Evolutionary conservation across 2,888 invertebrate genomes (phyloP).

Genomic region (Cryptus armator): DNA sequence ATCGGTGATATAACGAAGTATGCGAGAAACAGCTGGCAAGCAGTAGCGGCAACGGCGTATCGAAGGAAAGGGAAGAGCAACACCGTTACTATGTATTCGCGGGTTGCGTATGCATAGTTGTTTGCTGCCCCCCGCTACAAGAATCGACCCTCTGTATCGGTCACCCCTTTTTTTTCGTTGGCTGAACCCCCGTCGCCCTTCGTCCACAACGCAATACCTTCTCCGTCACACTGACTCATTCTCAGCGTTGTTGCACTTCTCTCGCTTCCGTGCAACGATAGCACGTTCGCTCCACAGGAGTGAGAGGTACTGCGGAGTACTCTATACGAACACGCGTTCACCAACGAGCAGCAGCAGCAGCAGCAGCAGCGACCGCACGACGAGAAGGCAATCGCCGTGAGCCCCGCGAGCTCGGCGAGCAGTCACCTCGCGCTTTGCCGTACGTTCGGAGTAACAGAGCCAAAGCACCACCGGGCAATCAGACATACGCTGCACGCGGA

Average conservation of each 20-base stretch:
- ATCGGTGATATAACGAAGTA: constrained; percentile 4
- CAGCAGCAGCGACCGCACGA: constrained; percentile 32
- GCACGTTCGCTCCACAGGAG: constrained; percentile 48
- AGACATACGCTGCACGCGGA: constrained; percentile 1
- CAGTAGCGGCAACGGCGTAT: constrained; percentile 58
- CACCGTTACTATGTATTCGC: constrained; percentile 74
- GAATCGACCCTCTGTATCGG: constrained; percentile 72
- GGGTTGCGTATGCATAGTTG: constrained; percentile 30
- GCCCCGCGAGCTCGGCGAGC: constrained; percentile 57
- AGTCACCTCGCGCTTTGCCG: constrained; percentile 68
- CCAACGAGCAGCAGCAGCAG: constrained; percentile 16
- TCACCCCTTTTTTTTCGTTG: constrained; percentile 45
- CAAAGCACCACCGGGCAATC: constrained; percentile 26
- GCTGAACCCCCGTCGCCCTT: constrained; percentile 49
- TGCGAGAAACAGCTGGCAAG: constrained; percentile 76
- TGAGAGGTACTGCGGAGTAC: constrained; percentile 30
- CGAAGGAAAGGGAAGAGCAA: constrained; percentile 69
- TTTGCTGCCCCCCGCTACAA: constrained; percentile 27
- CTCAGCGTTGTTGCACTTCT: constrained; percentile 16
- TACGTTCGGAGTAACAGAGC: constrained; percentile 63
- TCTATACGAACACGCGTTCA: constrained; percentile 13
- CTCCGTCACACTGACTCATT: constrained; percentile 15
- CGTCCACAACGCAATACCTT: constrained; percentile 69
- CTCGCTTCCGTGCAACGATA: constrained; percentile 59
- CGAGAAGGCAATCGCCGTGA: constrained; percentile 58